phyloP scores from a whole-genome alignment of 2,797 vertebrate genomes.

The Chaenodraco wilsoni region DNA sequence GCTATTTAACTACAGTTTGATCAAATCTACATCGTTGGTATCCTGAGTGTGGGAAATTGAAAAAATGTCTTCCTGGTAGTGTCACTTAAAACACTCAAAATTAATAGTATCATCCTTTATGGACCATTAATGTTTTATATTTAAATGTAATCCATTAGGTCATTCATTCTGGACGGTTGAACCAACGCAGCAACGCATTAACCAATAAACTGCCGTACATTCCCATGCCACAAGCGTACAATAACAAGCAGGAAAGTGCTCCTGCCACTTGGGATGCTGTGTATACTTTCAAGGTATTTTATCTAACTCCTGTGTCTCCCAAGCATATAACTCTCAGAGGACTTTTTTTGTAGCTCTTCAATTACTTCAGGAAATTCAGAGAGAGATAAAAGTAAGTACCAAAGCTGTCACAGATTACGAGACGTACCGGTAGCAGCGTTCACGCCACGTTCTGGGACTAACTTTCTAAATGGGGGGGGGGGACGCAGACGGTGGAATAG shows the following conservation, averaged over 20 bases:
- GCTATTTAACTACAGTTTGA: not conserved
- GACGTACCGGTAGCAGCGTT: conserved; percentile 25
- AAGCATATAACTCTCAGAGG: conserved; percentile 46
- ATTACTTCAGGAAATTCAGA: conserved; percentile 59
- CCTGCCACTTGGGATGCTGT: conserved; percentile 34
- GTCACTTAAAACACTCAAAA: too few relatives aligned
- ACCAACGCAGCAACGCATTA: not conserved
- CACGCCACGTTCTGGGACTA: conserved; percentile 25
- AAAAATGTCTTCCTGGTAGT: not conserved
- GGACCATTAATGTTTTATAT: too few relatives aligned
- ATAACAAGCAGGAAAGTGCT: conserved; percentile 39
- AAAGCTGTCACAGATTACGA: conserved; percentile 55
- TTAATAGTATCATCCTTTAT: too few relatives aligned
- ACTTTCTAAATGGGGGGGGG: conserved; percentile 43
- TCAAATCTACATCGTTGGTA: not conserved
- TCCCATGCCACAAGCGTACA: not conserved
- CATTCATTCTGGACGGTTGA: conserved; percentile 21
- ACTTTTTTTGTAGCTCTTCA: conserved; percentile 55
- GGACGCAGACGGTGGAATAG: conserved; percentile 47
- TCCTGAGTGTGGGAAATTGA: not conserved
- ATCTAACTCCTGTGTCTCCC: conserved; percentile 54
- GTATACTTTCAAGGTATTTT: conserved; percentile 57
- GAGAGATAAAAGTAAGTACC: conserved; percentile 63
- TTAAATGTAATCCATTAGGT: not conserved
- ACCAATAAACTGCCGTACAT: not conserved